Base-by-base conservation (phyloP, 2,113 vertebrate genomes). In the Otocyon megalotis region DNA sequence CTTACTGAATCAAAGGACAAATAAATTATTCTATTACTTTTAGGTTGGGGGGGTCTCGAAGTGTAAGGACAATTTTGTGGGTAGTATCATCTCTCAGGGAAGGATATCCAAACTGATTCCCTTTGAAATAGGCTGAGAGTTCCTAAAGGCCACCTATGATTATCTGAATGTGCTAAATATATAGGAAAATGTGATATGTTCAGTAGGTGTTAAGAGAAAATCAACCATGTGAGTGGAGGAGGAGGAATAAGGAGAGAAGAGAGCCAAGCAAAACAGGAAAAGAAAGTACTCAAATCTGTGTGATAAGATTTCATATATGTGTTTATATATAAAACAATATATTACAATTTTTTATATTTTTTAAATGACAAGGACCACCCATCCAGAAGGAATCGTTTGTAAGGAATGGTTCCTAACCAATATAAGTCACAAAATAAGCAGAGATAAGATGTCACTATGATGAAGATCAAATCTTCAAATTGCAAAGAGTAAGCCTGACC, bases 341-440 rank as follows among this genome's bases (percentile, higher is more conserved):
- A 43, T 90, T 65, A 92, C 65, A 53, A 54, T 26, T 17, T 72
- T 60, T 94, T 3, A 24, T 50, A 37, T 79, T 67, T 82, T 82
- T 88, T 89, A 91, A 97, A 89, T 76, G 74, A 32, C 19, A 86
- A 54, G 19, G 50, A 87, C 62, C 76, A 83, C 24, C 35, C 37
- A 95, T 37, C 5, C 5, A 56, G 11, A 87, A 90, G 8, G 32
- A 74, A 7, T 87, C n/a, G 58, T 69, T 69, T 69, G 17, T 20
- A 35, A 62, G 37, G 35, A 92, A 56, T 53, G 22, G 3, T 85
- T 92, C 50, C 28, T 94, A 32, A 72, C 15, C 83, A 83, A 53
- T 56, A 10, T 56, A 95, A 90, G 54, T 80, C 32, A 85, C 24
- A 94, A 88, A 96, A 93, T 72, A 88, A 89, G 91, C 22, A 69